Evolutionary conservation across 2,888 invertebrate species (phyloP).

Genomic region (Plebejus melissa): DNA sequence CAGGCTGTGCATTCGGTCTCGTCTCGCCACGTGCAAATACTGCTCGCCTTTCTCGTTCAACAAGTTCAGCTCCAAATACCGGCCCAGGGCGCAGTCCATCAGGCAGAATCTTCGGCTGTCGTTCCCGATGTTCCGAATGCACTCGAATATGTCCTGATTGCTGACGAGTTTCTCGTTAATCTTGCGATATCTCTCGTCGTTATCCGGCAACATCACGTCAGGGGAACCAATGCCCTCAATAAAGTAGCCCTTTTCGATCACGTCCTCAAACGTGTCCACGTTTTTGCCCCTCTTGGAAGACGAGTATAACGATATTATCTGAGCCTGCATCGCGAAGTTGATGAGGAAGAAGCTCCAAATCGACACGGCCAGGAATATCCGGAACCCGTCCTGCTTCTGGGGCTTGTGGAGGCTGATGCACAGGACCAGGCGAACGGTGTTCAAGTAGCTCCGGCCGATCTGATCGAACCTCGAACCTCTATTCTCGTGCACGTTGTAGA

Average conservation of each 20-base stretch:
- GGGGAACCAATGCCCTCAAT: constrained; percentile 69
- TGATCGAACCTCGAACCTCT: constrained; percentile 49
- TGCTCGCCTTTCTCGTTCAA: constrained; percentile 62
- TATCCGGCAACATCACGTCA: constrained; percentile 61
- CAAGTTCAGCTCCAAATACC: constrained; percentile 54
- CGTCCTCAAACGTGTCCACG: constrained; percentile 65
- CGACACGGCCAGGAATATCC: constrained; percentile 55
- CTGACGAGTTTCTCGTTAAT: constrained; percentile 58
- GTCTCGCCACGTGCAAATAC: constrained; percentile 59
- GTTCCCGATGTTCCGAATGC: constrained; percentile 52
- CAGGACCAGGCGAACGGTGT: constrained; percentile 55
- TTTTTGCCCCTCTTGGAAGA: constrained; percentile 64
- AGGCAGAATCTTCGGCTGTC: constrained; percentile 61
- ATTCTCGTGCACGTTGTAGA: constrained; percentile 50
- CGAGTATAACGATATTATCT: constrained; percentile 65
- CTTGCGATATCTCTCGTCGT: constrained; percentile 52
- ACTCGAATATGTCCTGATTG: constrained; percentile 49
- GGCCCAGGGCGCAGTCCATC: constrained; percentile 63
- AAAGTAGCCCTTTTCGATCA: constrained; percentile 58
- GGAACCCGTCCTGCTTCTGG: constrained; percentile 52
- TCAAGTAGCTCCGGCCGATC: constrained; percentile 62
- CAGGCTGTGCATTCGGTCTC: constrained; percentile 64
- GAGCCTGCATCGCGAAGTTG: constrained; percentile 66
- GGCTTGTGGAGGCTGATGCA: constrained; percentile 54
- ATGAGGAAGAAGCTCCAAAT: constrained; percentile 67